Evolutionary conservation across 1,140 invertebrate genomes (phyloP).

Genomic region (Tetragonula clypearis): DNA sequence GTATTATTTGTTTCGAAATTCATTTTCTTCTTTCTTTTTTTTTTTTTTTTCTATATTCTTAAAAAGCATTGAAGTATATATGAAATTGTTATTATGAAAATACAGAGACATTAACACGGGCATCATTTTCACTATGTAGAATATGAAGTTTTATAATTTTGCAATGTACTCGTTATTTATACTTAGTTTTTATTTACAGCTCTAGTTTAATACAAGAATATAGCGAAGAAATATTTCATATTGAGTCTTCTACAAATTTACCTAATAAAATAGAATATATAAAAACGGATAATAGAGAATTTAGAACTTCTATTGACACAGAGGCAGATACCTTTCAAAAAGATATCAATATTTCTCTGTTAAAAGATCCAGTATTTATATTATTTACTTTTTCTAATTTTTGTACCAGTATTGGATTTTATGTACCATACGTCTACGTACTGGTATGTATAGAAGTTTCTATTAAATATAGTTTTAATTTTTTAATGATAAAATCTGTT

Average conservation of each 20-base stretch:
- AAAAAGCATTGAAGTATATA: background rate
- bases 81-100: background rate
- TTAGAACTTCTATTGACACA: constrained; percentile 83
- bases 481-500: background rate
- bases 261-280: constrained; percentile 58
- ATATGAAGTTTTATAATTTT: background rate
- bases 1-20: constrained; percentile 53
- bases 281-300: constrained; percentile 65
- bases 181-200: constrained; percentile 52
- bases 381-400: constrained; percentile 97
- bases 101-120: background rate
- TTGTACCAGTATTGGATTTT: constrained; percentile 97
- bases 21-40: background rate
- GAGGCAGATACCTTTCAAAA: constrained; percentile 86
- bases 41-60: too few species aligned
- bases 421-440: constrained; percentile 95
- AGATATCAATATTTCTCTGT: constrained; percentile 92
- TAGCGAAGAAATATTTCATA: constrained; percentile 57
- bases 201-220: constrained; percentile 48
- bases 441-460: constrained; percentile 78
- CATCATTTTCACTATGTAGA: background rate
- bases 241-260: constrained; percentile 62
- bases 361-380: constrained; percentile 94
- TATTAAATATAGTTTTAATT: too few species aligned
- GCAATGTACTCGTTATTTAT: background rate